Conservation (phyloP, 2,888 invertebrate genomes). For the Eupithecia insigniata region DNA sequence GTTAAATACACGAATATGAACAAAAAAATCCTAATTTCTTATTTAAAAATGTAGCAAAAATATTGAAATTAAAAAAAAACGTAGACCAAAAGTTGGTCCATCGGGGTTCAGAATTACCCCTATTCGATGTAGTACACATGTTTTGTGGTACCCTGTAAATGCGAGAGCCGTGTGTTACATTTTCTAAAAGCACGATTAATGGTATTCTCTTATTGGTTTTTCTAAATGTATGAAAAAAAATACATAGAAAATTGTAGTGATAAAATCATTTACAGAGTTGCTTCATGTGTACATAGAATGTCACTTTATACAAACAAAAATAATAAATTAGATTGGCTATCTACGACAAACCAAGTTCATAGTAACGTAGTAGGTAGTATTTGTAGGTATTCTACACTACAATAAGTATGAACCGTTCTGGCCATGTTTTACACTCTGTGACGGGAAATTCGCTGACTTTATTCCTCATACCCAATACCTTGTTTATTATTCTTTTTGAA, state of each 20-base stretch:
- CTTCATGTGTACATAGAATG: neutral
- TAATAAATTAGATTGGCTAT: neutral
- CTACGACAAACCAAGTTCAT: neutral
- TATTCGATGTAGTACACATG: no score
- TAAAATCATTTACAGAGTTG: neutral
- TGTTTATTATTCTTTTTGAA: conserved; percentile 21
- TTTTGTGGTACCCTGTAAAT: no score
- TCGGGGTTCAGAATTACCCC: no score
- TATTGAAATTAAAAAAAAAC: no score
- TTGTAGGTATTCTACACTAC: neutral
- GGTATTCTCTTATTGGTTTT: no score
- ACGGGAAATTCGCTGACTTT: neutral
- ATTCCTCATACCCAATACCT: conserved; percentile 2
- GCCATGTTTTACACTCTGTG: neutral
- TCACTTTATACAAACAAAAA: neutral
- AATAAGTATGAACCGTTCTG: neutral
- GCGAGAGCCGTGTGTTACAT: no score
- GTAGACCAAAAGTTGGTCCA: no score
- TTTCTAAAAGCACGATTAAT: no score
- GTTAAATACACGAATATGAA: no score
- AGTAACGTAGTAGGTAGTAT: neutral
- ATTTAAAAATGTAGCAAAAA: no score
- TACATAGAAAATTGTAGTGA: neutral
- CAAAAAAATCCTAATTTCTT: no score
- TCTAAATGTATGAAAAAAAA: no score